These are phyloP conservation scores for Apogon talboti DNA, from an alignment of 2,797 vertebrate species.

Conservation along the genomic window DNA sequence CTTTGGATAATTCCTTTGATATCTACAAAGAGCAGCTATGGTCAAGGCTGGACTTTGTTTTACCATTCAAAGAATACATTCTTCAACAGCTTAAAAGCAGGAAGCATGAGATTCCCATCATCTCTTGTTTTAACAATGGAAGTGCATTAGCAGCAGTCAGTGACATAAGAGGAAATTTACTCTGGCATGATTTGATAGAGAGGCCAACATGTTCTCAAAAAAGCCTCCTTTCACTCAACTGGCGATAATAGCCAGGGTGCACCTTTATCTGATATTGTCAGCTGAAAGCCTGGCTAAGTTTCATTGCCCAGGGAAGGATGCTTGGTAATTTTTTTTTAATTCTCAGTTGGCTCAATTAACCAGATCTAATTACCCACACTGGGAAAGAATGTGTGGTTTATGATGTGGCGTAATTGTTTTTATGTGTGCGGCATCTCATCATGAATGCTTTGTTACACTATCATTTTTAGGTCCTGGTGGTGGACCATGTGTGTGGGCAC, in stretches of 20 bases:
- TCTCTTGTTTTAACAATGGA: slow-evolving; percentile 52
- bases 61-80: slow-evolving; percentile 38
- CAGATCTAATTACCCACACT: slow-evolving; percentile 52
- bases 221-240: slow-evolving; percentile 41
- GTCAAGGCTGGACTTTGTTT: slow-evolving; percentile 29
- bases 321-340: slow-evolving; percentile 8
- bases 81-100: slow-evolving; percentile 37
- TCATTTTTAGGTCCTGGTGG: slow-evolving; percentile 11
- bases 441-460: slow-evolving; percentile 22
- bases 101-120: slow-evolving; percentile 56
- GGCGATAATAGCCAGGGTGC: slow-evolving; percentile 39
- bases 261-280: slow-evolving; percentile 51
- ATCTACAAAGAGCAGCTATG: slow-evolving; percentile 10
- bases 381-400: slow-evolving; percentile 35
- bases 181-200: slow-evolving; percentile 69
- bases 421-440: slow-evolving; percentile 43
- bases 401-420: slow-evolving; percentile 39
- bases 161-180: slow-evolving; percentile 58
- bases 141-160: slow-evolving; percentile 62
- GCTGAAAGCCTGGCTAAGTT: slow-evolving; percentile 48
- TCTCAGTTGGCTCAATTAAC: slow-evolving; percentile 47
- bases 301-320: slow-evolving; percentile 29
- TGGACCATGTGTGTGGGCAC: slow-evolving; percentile 11
- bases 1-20: slow-evolving; percentile 18
- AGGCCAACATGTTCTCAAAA: slow-evolving; percentile 45